Conservation (phyloP, 2,113 vertebrate species). For the Turnix velox region DNA sequence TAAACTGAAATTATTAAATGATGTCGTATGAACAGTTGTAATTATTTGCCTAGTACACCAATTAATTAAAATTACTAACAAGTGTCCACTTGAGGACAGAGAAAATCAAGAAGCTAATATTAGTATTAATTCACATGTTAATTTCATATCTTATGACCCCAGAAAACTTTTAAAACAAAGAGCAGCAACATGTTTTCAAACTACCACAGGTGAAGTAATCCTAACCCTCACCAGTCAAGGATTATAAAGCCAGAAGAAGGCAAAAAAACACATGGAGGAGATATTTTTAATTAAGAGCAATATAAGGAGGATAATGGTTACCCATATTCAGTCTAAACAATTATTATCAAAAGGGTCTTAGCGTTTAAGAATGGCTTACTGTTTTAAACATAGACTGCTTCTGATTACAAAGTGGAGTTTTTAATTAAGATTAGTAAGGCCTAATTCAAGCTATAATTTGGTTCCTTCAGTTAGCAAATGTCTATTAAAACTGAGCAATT, state of each 20-base stretch:
- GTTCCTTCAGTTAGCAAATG: constrained; percentile 70
- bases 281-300: constrained; percentile 54
- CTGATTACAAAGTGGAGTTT: constrained; percentile 72
- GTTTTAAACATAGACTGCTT: constrained; percentile 64
- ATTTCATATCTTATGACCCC: constrained; percentile 45
- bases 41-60: constrained; percentile 13
- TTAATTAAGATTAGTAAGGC: constrained; percentile 76
- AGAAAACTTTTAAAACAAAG: constrained; percentile 27
- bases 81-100: background rate
- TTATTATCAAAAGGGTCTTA: constrained; percentile 40
- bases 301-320: constrained; percentile 19
- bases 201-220: constrained; percentile 38
- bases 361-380: constrained; percentile 54
- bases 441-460: constrained; percentile 76
- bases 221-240: background rate
- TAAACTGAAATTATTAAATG: constrained; percentile 11
- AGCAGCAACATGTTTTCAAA: constrained; percentile 42
- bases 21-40: constrained; percentile 4
- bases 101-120: constrained; percentile 37
- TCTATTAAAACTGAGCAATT: constrained; percentile 78
- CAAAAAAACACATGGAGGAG: constrained; percentile 53
- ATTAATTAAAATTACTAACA: constrained; percentile 16
- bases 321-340: constrained; percentile 18
- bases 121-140: constrained; percentile 15
- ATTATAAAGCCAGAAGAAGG: constrained; percentile 45